Evolutionary conservation across 2,113 vertebrate species (phyloP).

Genomic region (Gopherus evgoodei): DNA sequence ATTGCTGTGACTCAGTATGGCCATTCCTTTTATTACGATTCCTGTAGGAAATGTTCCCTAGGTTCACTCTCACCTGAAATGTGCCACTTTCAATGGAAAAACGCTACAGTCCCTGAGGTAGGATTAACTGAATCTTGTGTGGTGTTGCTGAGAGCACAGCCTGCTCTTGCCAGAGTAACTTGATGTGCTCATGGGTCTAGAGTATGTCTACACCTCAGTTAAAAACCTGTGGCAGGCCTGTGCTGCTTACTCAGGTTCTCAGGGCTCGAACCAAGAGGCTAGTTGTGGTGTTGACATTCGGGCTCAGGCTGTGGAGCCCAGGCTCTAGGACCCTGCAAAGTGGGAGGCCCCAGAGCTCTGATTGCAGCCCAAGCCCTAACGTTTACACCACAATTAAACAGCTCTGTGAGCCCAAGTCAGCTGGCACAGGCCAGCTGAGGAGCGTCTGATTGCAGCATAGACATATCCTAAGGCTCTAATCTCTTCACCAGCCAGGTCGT

Average conservation of each 20-base stretch:
- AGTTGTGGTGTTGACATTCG: background rate
- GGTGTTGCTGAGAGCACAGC: background rate
- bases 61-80: accelerated
- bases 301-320: background rate
- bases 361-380: too few relatives aligned
- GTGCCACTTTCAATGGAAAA: background rate
- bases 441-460: background rate
- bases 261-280: background rate
- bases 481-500: background rate
- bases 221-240: too few relatives aligned
- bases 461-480: background rate
- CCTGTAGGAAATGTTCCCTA: background rate
- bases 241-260: background rate
- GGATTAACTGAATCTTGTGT: background rate
- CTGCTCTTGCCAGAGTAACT: background rate
- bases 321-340: background rate
- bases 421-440: background rate
- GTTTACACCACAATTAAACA: background rate
- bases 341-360: background rate
- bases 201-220: background rate
- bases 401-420: background rate
- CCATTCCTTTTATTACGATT: background rate
- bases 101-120: background rate
- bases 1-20: background rate
- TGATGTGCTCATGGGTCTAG: accelerated